A percentile compares a stretch with the other conserved stretches of the same genome.
Evolutionary conservation across 2,797 vertebrate genomes (phyloP).

Genomic region (Tangara arthus): DNA sequence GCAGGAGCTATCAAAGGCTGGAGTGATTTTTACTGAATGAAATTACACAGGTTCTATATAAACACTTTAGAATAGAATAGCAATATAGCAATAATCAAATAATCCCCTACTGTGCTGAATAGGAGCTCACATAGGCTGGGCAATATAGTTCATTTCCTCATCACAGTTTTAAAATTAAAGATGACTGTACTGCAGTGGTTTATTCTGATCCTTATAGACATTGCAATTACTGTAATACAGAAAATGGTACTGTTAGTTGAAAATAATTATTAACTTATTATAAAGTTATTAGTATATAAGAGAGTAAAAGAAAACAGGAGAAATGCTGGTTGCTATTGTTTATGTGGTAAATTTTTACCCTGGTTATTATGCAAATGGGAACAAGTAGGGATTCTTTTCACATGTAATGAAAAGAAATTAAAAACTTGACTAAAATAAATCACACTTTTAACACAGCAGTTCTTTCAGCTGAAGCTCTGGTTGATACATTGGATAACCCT

Average conservation of each 20-base stretch:
- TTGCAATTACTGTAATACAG: constrained; percentile 26
- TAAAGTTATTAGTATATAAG: constrained; percentile 35
- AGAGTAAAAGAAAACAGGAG: not conserved
- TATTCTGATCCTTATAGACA: not conserved
- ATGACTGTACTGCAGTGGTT: not conserved
- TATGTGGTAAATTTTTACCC: not conserved
- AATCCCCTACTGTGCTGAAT: not conserved
- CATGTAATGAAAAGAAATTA: constrained; percentile 9
- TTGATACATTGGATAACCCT: constrained; percentile 40
- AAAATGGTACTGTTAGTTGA: not conserved
- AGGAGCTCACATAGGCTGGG: not conserved
- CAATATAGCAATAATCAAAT: not conserved
- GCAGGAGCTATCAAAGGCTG: not conserved
- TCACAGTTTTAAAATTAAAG: constrained; percentile 12
- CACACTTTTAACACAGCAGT: not conserved
- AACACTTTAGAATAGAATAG: not conserved
- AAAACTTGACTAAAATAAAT: constrained; percentile 60
- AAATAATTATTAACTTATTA: constrained; percentile 6
- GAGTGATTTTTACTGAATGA: not conserved
- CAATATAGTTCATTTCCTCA: not conserved
- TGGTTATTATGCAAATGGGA: constrained; percentile 6
- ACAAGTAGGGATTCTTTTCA: not conserved
- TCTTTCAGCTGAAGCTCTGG: not conserved
- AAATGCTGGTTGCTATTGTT: not conserved
- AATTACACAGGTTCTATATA: not conserved